Evolutionary conservation across 30 jellyfish, hydroid and myxozoan genomes (phyloP), one percentile per base, ranked within the genome.

Genomic region (Aurelia sp.): DNA sequence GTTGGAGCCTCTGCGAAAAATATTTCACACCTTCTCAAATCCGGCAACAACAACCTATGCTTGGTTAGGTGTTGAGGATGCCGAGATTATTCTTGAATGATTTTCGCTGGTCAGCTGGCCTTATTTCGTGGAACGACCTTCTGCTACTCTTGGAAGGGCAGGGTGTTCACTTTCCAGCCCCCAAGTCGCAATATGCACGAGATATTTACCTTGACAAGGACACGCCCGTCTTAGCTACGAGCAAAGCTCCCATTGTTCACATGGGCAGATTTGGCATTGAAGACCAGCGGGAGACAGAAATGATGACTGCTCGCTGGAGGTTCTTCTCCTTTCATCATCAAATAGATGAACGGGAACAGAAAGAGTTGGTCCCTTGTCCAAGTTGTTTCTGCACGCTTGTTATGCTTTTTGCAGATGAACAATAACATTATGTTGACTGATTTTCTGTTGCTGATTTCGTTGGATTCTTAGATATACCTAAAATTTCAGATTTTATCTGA

Each of bases 121-220:
- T 57, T 63, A 74, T 85, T 0, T 50, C 90, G 0, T 74, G 90
- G 90, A 58, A 85, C 40, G 75, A 85, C 24, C 47, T 74, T 62
- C 90, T 73, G 11, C 44, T 85, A 2, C 75, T 75, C 0, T 57
- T 85, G 22, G 90, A 85, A 73, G 84, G 95, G 66, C 68, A 85
- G 1, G 2, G 33, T 67, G 84, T 85, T 2, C 95, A 85, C 89
- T 41, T 85, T 59, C 94, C 90, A 1, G 31, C 94, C 0, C 94
- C 94, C 0, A 73, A 74, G 59, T 72, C 74, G n/a, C 89, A 72
- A 5, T 74, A 40, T 59, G 0, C 90, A 27, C 24, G 60, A 1
- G 95, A 85, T 53, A 53, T 85, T 15, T 72, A 83, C 83, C 51
- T 84, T 1, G 2, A 1, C 8, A 58, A 47, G 12, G 95, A 85